phyloP scores from a whole-genome alignment of 2,797 vertebrate genomes.

The Centroberyx gerrardi region DNA sequence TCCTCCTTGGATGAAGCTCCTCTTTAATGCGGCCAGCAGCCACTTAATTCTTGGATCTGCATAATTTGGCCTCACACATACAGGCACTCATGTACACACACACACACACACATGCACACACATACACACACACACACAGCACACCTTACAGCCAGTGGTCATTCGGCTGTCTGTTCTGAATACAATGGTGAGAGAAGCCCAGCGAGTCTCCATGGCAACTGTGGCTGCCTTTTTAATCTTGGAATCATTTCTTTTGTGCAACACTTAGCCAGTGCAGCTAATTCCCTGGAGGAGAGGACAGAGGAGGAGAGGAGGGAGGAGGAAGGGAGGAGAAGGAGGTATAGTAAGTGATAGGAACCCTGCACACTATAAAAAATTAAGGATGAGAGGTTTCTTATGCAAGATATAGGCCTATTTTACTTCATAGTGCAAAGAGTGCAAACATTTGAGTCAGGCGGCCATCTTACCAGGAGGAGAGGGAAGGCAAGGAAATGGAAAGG shows the following conservation, averaged over 20 bases:
- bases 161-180: slow-evolving; percentile 29
- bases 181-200: slow-evolving; percentile 55
- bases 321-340: slow-evolving; percentile 3
- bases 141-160: slow-evolving; percentile 39
- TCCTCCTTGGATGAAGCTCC: no score
- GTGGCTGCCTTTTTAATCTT: slow-evolving; percentile 61
- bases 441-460: slow-evolving; percentile 25
- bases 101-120: slow-evolving; percentile 4
- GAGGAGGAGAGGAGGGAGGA: slow-evolving; percentile 16
- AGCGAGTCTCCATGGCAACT: slow-evolving; percentile 72
- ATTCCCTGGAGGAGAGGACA: slow-evolving; percentile 25
- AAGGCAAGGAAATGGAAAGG: slow-evolving; percentile 2
- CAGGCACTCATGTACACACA: slow-evolving; percentile 12
- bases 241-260: slow-evolving; percentile 66
- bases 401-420: slow-evolving; percentile 1
- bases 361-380: slow-evolving; percentile 32
- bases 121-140: neutral
- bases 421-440: neutral
- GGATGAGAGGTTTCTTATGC: slow-evolving; percentile 1
- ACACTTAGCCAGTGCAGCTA: slow-evolving; percentile 47
- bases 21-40: neutral
- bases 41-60: slow-evolving; percentile 11
- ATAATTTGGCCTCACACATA: slow-evolving; percentile 33
- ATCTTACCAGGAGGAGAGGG: neutral
- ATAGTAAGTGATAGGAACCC: slow-evolving; percentile 12